Base-by-base conservation (phyloP, 2,888 invertebrate genomes). In the Scelioninae gen. 2 region DNA sequence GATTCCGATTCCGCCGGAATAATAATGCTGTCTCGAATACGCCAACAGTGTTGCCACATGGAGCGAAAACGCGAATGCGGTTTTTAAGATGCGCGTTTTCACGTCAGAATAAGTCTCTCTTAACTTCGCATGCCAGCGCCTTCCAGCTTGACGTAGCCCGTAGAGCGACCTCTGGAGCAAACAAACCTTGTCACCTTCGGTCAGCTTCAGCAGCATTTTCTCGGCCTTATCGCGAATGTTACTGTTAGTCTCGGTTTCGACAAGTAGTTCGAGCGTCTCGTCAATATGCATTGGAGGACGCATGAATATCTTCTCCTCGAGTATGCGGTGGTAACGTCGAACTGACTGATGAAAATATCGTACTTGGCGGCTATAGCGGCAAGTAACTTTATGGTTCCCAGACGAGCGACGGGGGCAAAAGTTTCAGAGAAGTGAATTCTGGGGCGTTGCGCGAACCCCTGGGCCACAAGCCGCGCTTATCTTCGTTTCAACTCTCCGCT, bases 141-240 rank as follows among this genome's bases (percentile, higher is more conserved):
- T 31, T 16, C 48, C 48, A 0, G 48, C 31, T 33, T 50, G 48
- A 11, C 33, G 16, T 11, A 50, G 11, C 1, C 48, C 48, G 6
- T 50, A 50, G 6, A 50, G 10, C 2, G 48, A 19, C 4, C 18
- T 50, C 3, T 18, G 2, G 0, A 50, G 11, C n/a, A 28, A 15
- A 15, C 48, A 50, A 1, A 50, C 48, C 13, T 28, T 31, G 11
- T 18, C 10, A 4, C 15, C 10, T n/a, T 7, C 10, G 1, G 2
- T n/a, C 7, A 33, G 9, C 18, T 15, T 15, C 7, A n/a, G 5
- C 1, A 33, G 33, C 48, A 50, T 50, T 1, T 0, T 28, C 1
- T 5, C 9, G 16, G 48, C 33, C n/a, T 28, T 15, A 6, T 2
- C 6, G 3, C 11, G 4, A 6, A 45, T 6, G 1, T 2, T 2